Percentiles rank a stretch among this genome's conserved stretches.
phyloP scores from a whole-genome alignment of 1,140 invertebrate genomes.

The Anagrus nilaparvatae region DNA sequence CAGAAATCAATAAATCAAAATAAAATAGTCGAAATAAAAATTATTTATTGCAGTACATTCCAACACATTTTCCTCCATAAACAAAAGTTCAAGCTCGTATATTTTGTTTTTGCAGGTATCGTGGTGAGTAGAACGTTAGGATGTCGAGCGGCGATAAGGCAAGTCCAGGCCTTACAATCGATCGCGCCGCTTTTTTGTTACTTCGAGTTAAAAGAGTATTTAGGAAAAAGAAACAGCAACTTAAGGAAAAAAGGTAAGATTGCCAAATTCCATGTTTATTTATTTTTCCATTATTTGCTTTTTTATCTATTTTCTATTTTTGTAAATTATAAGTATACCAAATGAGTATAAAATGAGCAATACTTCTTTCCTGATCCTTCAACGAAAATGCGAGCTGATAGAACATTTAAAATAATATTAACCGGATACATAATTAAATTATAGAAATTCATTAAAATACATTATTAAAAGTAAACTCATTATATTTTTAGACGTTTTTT shows the following conservation, averaged over 20 bases:
- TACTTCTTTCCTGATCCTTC: no score
- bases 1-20: no score
- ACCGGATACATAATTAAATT: no score
- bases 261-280: no score
- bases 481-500: no score
- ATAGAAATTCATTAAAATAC: no score
- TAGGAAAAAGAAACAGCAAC: slow-evolving; percentile 77
- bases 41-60: neutral
- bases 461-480: no score
- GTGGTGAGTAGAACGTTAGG: slow-evolving; percentile 28
- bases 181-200: slow-evolving; percentile 76
- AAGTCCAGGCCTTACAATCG: slow-evolving; percentile 56
- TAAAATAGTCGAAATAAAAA: slow-evolving; percentile 1
- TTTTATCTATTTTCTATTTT: neutral
- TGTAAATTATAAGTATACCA: slow-evolving; percentile 4
- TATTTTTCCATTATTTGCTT: neutral
- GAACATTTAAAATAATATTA: no score
- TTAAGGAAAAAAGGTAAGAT: slow-evolving; percentile 69
- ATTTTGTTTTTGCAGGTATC: slow-evolving; percentile 25
- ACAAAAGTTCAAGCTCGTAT: neutral
- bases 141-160: slow-evolving; percentile 41
- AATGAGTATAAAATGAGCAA: no score
- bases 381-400: no score
- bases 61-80: slow-evolving; percentile 5
- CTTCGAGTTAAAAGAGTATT: slow-evolving; percentile 79